Evolutionary conservation across 92 coral and sea anemone genomes (phyloP).

Genomic region (Actinostola sp.): DNA sequence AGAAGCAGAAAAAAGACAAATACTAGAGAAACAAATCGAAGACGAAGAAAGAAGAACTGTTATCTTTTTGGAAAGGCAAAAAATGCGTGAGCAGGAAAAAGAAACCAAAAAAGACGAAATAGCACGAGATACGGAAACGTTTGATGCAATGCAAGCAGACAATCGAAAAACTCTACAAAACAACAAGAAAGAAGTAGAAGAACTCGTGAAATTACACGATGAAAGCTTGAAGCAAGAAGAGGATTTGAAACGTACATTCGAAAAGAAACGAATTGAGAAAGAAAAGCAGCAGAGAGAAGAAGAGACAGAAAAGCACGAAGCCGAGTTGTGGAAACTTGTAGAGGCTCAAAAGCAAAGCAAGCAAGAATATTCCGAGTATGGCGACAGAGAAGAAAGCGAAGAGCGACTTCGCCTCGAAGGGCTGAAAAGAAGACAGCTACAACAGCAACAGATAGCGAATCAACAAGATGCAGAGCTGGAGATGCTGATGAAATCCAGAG

Average conservation of each 20-base stretch:
- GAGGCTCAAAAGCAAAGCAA: slow-evolving; percentile 38
- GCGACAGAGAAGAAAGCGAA: slow-evolving; percentile 20
- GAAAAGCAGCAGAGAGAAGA: slow-evolving; percentile 39
- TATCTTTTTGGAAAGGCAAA: slow-evolving; percentile 8
- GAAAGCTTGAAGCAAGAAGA: slow-evolving; percentile 53
- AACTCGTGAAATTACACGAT: slow-evolving; percentile 33
- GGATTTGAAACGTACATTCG: slow-evolving; percentile 22
- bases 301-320: slow-evolving; percentile 35
- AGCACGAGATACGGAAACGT: slow-evolving; percentile 40
- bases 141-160: slow-evolving; percentile 43
- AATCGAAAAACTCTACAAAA: slow-evolving; percentile 42
- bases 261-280: slow-evolving; percentile 39
- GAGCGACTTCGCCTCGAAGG: slow-evolving; percentile 64
- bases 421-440: slow-evolving; percentile 43
- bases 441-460: slow-evolving; percentile 48
- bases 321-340: slow-evolving; percentile 41
- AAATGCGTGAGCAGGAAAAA: slow-evolving; percentile 29
- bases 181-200: slow-evolving; percentile 47
- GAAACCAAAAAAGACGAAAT: slow-evolving; percentile 51
- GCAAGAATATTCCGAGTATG: not conserved
- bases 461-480: slow-evolving; percentile 54
- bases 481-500: slow-evolving; percentile 30
- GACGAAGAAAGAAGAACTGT: slow-evolving; percentile 5
- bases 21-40: slow-evolving; percentile 8
- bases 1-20: slow-evolving; percentile 16